These are phyloP conservation scores for Pheosia gnoma DNA, from an alignment of 2,888 invertebrate genomes.

Conservation along the genomic window DNA sequence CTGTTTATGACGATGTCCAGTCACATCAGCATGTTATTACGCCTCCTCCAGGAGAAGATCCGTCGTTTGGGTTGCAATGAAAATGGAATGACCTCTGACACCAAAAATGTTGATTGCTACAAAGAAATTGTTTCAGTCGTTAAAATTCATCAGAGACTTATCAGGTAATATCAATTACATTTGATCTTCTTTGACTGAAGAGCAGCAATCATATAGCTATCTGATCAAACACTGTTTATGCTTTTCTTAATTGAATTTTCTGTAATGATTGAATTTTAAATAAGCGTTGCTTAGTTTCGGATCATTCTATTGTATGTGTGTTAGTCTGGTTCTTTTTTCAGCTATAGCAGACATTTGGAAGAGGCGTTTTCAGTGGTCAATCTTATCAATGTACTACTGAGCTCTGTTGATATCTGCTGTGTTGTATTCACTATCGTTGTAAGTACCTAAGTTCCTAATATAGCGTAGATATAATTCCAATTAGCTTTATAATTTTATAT, in stretches of 20 bases:
- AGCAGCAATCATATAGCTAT: too few relatives aligned
- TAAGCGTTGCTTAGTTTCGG: too few relatives aligned
- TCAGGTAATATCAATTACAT: slow-evolving; percentile 44
- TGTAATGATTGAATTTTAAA: neutral
- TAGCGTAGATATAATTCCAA: too few relatives aligned
- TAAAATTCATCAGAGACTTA: slow-evolving; percentile 65
- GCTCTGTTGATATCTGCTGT: slow-evolving; percentile 71
- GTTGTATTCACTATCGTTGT: slow-evolving; percentile 69
- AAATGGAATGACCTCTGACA: slow-evolving; percentile 2
- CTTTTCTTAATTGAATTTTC: too few relatives aligned
- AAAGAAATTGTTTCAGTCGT: slow-evolving; percentile 57
- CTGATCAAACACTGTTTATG: too few relatives aligned
- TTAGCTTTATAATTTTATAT: too few relatives aligned
- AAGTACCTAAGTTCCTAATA: slow-evolving; percentile 28
- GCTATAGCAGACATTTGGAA: slow-evolving; percentile 66
- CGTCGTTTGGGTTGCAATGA: slow-evolving; percentile 43
- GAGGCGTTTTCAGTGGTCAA: slow-evolving; percentile 66
- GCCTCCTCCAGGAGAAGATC: slow-evolving; percentile 62
- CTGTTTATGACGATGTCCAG: slow-evolving; percentile 72
- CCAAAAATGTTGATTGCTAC: slow-evolving; percentile 45
- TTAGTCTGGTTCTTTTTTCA: slow-evolving; percentile 33
- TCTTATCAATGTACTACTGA: slow-evolving; percentile 66
- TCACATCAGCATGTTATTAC: slow-evolving; percentile 68
- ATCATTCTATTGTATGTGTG: too few relatives aligned
- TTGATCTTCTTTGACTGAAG: too few relatives aligned